These are phyloP conservation scores for Isotomurus palustris DNA, from an alignment of 2,888 invertebrate genomes.

Conservation along the genomic window DNA sequence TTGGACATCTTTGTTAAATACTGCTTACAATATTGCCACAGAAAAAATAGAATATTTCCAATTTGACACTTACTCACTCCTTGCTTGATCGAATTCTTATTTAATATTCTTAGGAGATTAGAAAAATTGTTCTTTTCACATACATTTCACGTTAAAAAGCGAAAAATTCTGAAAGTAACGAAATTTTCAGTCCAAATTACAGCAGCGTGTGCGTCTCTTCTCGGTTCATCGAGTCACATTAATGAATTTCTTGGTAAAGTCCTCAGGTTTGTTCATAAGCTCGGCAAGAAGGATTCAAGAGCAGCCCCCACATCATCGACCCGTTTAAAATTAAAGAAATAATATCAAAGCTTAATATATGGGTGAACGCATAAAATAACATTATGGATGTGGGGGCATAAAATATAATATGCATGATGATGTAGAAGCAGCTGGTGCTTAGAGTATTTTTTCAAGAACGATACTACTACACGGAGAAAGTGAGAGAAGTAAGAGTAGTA, in stretches of 20 bases:
- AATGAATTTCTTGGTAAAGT: too few relatives aligned
- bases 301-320: too few relatives aligned
- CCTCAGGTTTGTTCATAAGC: too few relatives aligned
- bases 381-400: slow-evolving; percentile 15
- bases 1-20: not conserved
- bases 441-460: slow-evolving; percentile 13
- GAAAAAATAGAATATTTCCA: not conserved
- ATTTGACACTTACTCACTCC: not conserved
- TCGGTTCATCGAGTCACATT: too few relatives aligned
- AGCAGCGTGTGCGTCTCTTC: too few relatives aligned
- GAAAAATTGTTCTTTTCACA: not conserved
- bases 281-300: too few relatives aligned
- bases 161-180: not conserved
- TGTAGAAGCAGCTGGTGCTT: slow-evolving; percentile 28
- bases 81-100: not conserved
- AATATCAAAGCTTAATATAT: too few relatives aligned
- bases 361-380: slow-evolving; percentile 7
- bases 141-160: too few relatives aligned
- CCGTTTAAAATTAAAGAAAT: not conserved
- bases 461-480: not conserved
- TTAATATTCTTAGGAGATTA: not conserved
- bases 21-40: not conserved
- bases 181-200: too few relatives aligned
- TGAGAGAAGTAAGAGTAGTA: not conserved
- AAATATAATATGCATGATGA: slow-evolving; percentile 27